These are phyloP conservation scores for Chamaetylas fuelleborni DNA, from an alignment of 2,113 vertebrate genomes.

Conservation along the genomic window DNA sequence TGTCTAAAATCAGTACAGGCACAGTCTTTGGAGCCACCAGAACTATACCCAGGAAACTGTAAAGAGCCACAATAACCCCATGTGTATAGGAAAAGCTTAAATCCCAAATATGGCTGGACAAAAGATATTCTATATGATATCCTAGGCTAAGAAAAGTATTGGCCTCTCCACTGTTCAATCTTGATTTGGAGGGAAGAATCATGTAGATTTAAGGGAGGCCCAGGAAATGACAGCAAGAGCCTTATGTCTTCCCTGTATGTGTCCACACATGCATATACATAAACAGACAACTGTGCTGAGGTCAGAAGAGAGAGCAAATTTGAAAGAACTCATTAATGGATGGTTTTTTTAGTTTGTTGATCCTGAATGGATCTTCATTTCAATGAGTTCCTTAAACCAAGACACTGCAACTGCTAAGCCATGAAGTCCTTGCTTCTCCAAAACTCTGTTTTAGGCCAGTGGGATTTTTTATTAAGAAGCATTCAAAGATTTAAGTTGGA, in stretches of 20 bases:
- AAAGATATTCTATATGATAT: neutral
- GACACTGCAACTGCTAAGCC: neutral
- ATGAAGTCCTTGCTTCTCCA: neutral
- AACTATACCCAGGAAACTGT: neutral
- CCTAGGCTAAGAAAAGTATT: neutral
- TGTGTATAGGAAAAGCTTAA: neutral
- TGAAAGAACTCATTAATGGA: neutral
- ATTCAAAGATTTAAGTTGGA: neutral
- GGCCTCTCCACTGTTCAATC: neutral
- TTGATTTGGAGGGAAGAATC: neutral
- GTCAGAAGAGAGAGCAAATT: neutral
- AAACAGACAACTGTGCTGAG: neutral
- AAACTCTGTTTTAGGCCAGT: neutral
- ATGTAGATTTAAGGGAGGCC: neutral
- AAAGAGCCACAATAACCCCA: neutral
- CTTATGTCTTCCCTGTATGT: neutral
- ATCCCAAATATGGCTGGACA: neutral
- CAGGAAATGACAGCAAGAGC: neutral
- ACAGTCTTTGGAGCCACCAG: neutral
- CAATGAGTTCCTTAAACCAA: neutral
- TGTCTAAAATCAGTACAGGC: neutral
- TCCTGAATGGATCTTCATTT: neutral
- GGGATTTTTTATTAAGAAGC: neutral
- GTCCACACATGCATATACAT: neutral
- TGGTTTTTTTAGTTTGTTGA: neutral